Evolutionary conservation across 2,113 vertebrate genomes (phyloP).

Genomic region (Chloropsis cyanopogon): DNA sequence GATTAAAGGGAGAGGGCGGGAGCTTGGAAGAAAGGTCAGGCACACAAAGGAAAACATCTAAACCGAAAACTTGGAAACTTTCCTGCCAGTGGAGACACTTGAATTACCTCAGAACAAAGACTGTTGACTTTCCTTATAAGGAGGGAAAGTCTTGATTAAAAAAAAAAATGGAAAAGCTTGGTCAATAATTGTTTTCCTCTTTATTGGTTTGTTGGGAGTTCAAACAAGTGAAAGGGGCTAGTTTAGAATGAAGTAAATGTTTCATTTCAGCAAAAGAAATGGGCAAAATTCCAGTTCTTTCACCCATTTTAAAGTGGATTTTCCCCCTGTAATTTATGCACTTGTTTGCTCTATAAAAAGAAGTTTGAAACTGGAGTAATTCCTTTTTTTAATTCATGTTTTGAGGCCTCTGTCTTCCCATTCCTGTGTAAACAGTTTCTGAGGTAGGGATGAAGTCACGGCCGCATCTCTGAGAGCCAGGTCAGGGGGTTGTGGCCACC

Average conservation of each 20-base stretch:
- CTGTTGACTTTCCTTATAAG: background rate
- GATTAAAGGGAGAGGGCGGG: conserved; percentile 33
- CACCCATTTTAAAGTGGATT: background rate
- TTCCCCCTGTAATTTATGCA: background rate
- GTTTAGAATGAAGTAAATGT: background rate
- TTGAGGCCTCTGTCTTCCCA: background rate
- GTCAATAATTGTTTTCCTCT: background rate
- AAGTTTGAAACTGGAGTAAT: background rate
- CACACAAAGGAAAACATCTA: background rate
- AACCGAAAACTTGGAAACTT: conserved; percentile 7
- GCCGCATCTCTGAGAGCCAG: background rate
- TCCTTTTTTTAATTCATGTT: background rate
- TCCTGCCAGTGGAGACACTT: conserved; percentile 27
- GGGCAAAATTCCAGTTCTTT: background rate
- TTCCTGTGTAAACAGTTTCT: background rate
- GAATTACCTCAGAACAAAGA: conserved; percentile 21
- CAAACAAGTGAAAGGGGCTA: background rate
- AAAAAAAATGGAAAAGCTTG: background rate
- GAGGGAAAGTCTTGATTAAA: background rate
- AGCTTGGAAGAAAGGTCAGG: conserved; percentile 17
- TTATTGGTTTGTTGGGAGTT: background rate
- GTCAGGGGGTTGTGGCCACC: background rate
- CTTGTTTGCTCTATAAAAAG: background rate
- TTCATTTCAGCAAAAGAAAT: background rate
- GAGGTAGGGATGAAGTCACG: background rate